Evolutionary conservation across 2,797 vertebrate genomes (phyloP).

Genomic region (Siniperca obscura): DNA sequence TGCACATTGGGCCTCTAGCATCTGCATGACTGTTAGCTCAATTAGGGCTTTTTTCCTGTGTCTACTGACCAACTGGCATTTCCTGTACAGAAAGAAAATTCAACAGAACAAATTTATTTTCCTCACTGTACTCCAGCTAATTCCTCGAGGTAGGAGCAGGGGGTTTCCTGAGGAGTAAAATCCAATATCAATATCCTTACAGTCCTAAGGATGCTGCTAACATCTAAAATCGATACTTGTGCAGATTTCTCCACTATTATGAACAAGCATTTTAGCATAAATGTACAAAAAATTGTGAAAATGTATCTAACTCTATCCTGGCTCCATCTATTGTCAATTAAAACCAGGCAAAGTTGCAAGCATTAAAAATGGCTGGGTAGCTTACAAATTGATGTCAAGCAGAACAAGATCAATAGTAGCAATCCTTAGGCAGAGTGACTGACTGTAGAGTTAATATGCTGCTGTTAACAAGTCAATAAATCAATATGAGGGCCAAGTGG

Average conservation of each 20-base stretch:
- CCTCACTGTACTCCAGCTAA: not conserved
- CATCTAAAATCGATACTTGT: not conserved
- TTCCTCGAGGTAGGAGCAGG: not conserved
- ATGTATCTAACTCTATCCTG: not conserved
- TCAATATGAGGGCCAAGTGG: conserved; percentile 34
- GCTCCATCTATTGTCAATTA: not conserved
- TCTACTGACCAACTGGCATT: conserved; percentile 28
- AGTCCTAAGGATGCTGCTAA: not conserved
- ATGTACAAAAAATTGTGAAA: not conserved
- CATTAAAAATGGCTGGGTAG: not conserved
- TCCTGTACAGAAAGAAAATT: conserved; percentile 24
- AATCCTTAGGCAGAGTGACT: conserved; percentile 33
- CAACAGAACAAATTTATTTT: not conserved
- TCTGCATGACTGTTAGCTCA: conserved; percentile 29
- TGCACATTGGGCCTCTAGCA: conserved; percentile 53
- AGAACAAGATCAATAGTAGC: conserved; percentile 55
- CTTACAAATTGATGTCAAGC: conserved; percentile 27
- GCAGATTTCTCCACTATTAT: not conserved
- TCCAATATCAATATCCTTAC: not conserved
- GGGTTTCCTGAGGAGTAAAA: not conserved
- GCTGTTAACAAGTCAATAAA: conserved; percentile 62
- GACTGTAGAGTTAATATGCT: conserved; percentile 33
- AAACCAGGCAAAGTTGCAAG: not conserved
- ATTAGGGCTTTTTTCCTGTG: conserved; percentile 53
- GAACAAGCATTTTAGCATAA: not conserved